phyloP scores from a whole-genome alignment of 2,888 invertebrate species.

The Xestia xanthographa region DNA sequence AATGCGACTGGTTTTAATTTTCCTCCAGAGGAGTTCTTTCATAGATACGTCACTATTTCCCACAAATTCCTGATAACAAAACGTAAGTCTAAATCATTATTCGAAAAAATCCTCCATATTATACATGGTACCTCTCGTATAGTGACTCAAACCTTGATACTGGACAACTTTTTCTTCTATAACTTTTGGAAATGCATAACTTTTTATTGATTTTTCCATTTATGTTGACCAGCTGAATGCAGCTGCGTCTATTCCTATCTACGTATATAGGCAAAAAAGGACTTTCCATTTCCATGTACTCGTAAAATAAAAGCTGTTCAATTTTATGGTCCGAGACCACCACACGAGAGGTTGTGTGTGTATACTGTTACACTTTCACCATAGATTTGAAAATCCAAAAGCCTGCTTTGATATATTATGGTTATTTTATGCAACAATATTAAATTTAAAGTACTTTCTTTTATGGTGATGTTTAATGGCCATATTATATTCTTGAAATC shows the following conservation, averaged over 20 bases:
- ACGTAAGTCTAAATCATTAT: slow-evolving; percentile 72
- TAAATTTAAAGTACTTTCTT: not conserved
- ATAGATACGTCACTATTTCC: slow-evolving; percentile 75
- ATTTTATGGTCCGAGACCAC: not conserved
- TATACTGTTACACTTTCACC: no score
- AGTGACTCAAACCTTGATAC: not conserved
- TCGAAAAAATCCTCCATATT: not conserved
- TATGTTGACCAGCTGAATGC: no score
- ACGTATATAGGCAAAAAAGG: no score
- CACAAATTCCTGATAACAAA: slow-evolving; percentile 85
- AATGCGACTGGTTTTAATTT: slow-evolving; percentile 85
- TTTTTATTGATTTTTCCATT: not conserved
- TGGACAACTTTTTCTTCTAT: not conserved
- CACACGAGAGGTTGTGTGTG: no score
- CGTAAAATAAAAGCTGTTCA: not conserved
- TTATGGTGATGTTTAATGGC: not conserved
- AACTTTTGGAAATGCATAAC: not conserved
- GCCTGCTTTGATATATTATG: not conserved
- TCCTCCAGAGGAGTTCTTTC: slow-evolving; percentile 77
- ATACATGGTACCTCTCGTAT: not conserved
- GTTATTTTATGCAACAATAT: not conserved
- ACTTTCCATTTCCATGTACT: no score
- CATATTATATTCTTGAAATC: not conserved
- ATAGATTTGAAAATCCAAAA: not conserved
- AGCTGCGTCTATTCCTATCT: no score